These are phyloP conservation scores for Chionis minor DNA, from an alignment of 2,113 vertebrate species.

Conservation along the genomic window DNA sequence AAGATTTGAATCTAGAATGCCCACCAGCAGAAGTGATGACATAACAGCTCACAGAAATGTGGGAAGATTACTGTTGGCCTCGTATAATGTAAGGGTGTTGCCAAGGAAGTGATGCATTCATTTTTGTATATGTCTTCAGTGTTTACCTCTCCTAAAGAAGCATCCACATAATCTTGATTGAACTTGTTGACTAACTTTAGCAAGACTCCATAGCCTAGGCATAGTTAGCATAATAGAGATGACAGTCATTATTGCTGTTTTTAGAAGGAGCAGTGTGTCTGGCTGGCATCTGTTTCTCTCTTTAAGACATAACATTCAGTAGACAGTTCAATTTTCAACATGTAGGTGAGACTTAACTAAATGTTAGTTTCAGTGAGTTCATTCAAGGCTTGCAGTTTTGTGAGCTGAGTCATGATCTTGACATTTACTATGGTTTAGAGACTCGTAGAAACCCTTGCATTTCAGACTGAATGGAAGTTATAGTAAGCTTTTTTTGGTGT, in stretches of 20 bases:
- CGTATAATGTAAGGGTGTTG: slow-evolving; percentile 16
- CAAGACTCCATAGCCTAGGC: slow-evolving; percentile 81
- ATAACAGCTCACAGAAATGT: neutral
- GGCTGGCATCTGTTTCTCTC: slow-evolving; percentile 84
- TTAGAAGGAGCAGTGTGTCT: slow-evolving; percentile 85
- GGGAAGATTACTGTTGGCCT: neutral
- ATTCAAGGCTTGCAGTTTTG: neutral
- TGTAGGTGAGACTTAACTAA: slow-evolving; percentile 73
- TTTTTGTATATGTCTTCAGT: slow-evolving; percentile 58
- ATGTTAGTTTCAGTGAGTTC: slow-evolving; percentile 39
- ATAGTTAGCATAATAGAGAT: slow-evolving; percentile 92
- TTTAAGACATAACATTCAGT: slow-evolving; percentile 72
- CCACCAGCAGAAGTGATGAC: neutral
- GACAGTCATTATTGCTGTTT: slow-evolving; percentile 92
- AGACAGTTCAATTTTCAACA: slow-evolving; percentile 74
- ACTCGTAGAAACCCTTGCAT: neutral
- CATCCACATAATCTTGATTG: slow-evolving; percentile 77
- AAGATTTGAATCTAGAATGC: neutral
- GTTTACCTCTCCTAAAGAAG: slow-evolving; percentile 71
- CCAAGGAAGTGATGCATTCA: slow-evolving; percentile 38
- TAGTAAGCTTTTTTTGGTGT: slow-evolving; percentile 62
- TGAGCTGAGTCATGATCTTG: neutral
- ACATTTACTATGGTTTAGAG: neutral
- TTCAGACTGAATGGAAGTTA: slow-evolving; percentile 52
- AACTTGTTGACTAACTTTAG: slow-evolving; percentile 90